phyloP scores from a whole-genome alignment of 1,140 invertebrate genomes.

The Sweltsa coloradensis region DNA sequence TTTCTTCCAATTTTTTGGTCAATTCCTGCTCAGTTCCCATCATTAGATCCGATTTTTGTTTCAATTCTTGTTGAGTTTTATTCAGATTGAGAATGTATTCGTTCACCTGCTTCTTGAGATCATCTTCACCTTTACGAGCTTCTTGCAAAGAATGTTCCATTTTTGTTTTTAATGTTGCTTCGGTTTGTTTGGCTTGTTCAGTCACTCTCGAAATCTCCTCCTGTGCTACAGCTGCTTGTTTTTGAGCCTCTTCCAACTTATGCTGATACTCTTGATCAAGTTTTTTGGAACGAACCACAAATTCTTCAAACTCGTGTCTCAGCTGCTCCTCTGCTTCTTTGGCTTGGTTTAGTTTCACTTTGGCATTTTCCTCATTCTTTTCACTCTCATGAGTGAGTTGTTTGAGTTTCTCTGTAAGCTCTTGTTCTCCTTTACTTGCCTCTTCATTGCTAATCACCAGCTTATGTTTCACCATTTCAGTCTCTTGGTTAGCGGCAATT shows the following conservation, averaged over 20 bases:
- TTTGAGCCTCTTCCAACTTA: slow-evolving; percentile 6
- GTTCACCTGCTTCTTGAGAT: slow-evolving; percentile 5
- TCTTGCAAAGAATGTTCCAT: slow-evolving; percentile 5
- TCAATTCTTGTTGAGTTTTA: slow-evolving; percentile 1
- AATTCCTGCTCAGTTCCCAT: slow-evolving; percentile 18
- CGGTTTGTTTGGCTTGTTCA: no score
- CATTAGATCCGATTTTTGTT: not conserved
- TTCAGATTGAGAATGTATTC: slow-evolving; percentile 4
- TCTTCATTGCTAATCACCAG: slow-evolving; percentile 7
- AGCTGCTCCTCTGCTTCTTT: not conserved
- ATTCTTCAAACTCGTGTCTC: slow-evolving; percentile 3
- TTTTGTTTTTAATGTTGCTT: no score
- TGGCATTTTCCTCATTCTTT: not conserved
- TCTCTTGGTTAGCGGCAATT: slow-evolving; percentile 31
- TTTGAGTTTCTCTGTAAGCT: slow-evolving; percentile 22
- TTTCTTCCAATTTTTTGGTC: slow-evolving; percentile 16
- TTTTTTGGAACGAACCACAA: not conserved
- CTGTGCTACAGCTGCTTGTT: slow-evolving; percentile 19
- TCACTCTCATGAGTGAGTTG: not conserved
- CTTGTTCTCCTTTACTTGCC: slow-evolving; percentile 19
- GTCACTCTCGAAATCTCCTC: no score
- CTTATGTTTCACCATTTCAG: slow-evolving; percentile 30
- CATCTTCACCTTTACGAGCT: not conserved
- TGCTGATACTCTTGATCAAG: slow-evolving; percentile 6
- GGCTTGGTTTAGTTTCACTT: not conserved